These are phyloP conservation scores for Ruditapes philippinarum DNA, from an alignment of 1,140 invertebrate species.

Conservation along the genomic window DNA sequence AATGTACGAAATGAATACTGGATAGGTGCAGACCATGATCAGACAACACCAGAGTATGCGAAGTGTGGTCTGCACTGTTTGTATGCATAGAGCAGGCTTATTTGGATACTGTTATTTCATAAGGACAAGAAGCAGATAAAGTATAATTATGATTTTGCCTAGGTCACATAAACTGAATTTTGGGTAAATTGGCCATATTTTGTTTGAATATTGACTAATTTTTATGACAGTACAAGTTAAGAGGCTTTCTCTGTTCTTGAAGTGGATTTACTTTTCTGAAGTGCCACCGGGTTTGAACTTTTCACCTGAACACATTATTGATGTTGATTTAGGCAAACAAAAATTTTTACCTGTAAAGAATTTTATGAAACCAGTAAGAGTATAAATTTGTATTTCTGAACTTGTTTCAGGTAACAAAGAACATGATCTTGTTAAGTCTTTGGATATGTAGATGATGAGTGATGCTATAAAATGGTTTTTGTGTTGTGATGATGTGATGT, in stretches of 20 bases:
- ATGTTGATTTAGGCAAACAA: background rate
- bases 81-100: no score
- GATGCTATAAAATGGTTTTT: conserved; percentile 12
- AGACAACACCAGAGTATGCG: no score
- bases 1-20: no score
- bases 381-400: no score
- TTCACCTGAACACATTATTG: conserved; percentile 24
- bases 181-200: background rate
- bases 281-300: conserved; percentile 6
- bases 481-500: background rate
- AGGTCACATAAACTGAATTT: no score
- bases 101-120: no score
- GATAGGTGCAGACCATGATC: no score
- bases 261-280: conserved; percentile 10
- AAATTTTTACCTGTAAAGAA: background rate
- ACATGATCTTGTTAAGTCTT: background rate
- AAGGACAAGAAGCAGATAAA: no score
- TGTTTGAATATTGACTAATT: conserved; percentile 9
- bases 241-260: background rate
- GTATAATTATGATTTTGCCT: no score
- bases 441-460: background rate
- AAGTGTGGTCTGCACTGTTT: no score
- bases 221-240: no score
- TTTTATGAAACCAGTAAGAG: no score
- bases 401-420: background rate